Conservation (phyloP, 1,140 invertebrate genomes). For the Drosophila orosa region DNA sequence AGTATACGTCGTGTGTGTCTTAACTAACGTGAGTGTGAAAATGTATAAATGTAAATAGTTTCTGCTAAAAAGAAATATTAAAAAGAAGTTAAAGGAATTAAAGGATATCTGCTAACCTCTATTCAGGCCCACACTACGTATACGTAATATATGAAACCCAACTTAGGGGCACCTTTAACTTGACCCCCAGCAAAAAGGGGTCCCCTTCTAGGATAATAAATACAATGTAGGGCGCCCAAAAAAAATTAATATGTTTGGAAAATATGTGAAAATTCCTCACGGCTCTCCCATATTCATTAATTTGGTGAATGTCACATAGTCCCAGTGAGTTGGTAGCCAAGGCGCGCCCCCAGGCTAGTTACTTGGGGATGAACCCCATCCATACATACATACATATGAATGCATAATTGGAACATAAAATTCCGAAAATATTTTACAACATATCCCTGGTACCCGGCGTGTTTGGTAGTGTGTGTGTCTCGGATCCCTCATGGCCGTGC, state of each 20-base stretch:
- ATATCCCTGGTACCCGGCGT: slow-evolving; percentile 7
- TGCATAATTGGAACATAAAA: slow-evolving; percentile 81
- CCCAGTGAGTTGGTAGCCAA: slow-evolving; percentile 29
- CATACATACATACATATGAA: slow-evolving; percentile 58
- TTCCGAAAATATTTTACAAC: slow-evolving; percentile 77
- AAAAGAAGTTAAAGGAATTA: neutral
- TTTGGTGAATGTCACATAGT: slow-evolving; percentile 56
- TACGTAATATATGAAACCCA: neutral
- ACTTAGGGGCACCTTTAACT: neutral
- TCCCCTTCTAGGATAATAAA: slow-evolving; percentile 3
- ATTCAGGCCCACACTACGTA: neutral
- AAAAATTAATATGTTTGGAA: slow-evolving; percentile 54
- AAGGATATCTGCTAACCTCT: neutral
- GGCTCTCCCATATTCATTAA: slow-evolving; percentile 66
- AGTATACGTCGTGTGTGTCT: neutral
- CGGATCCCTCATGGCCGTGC: slow-evolving; percentile 26
- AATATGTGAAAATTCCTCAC: slow-evolving; percentile 55
- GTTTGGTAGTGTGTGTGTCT: slow-evolving; percentile 3
- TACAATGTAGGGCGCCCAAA: slow-evolving; percentile 17
- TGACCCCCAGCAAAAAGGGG: neutral
- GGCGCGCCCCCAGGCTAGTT: slow-evolving; percentile 23
- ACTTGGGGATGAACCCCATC: slow-evolving; percentile 13
- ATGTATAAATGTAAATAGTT: neutral
- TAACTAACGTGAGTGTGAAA: no score
- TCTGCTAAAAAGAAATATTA: neutral